Base-by-base conservation (phyloP, 1,140 invertebrate genomes). In the Drosophila ercepeae region DNA sequence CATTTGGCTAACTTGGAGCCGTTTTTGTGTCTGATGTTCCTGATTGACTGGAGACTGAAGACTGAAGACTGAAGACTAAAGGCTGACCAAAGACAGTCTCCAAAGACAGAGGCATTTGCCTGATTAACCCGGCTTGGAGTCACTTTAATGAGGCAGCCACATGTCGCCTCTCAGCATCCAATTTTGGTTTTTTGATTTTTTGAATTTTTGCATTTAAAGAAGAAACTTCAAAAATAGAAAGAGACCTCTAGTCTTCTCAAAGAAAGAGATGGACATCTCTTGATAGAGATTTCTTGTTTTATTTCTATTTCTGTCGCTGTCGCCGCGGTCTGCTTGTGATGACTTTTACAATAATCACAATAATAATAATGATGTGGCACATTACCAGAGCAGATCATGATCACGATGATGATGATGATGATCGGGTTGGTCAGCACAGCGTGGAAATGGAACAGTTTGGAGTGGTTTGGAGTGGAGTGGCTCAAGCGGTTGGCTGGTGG, bases 111-210 rank as follows among this genome's bases (percentile, higher is more conserved):
- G 58, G 58, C 63, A 52, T 42, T 73, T 74, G 60, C 61, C 81
- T 84, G 83, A 86, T 86, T 84, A 86, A 69, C 72, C 61, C 65
- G 16, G 52, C 58, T 69, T 58, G 60, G 46, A 73, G 59, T 52
- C 81, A 34, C 27, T 76, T 75, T 86, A 84, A 84, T 84, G 81
- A 84, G 83, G 75, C 76, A 81, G 84, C 81, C 74, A 78, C 52
- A 69, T 74, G 70, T 50, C 52, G 75, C 50, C 60, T 41, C 36
- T 32, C 39, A 18, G 14, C 39, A 8, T 44, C 7, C 21, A 25
- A 34, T 50, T 64, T 50, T 32, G 36, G 18, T 13, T 8, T 29
- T 7, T 29, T 29, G 7, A 39, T 2, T 21, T 21, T 21, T 21
- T 21, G 21, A 21, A n/a, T n/a, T 21, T 21, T 21, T 2, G 21